Evolutionary conservation across 2,113 vertebrate genomes (phyloP).

Genomic region (Nansenia antarctica): DNA sequence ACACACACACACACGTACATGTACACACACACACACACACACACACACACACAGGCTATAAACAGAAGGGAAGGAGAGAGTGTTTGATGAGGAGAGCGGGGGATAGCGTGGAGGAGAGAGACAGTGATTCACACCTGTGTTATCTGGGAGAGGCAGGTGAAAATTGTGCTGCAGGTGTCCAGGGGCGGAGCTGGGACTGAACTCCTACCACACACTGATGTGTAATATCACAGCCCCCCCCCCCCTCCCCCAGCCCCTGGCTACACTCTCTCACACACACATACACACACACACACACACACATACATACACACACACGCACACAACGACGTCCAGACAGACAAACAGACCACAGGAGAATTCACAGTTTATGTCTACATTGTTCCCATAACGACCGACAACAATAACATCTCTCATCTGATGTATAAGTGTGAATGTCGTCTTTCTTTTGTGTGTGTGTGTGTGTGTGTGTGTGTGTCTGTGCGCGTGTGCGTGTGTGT

Average conservation of each 20-base stretch:
- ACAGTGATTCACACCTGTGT: conserved; percentile 64
- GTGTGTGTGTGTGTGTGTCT: no score
- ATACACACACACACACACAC: background rate
- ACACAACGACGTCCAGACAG: no score
- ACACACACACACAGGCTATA: conserved; percentile 32
- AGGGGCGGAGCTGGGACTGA: conserved; percentile 12
- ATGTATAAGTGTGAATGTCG: no score
- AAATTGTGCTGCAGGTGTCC: conserved; percentile 63
- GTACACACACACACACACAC: no score
- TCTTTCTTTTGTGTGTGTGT: no score
- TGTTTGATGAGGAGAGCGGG: background rate
- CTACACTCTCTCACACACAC: background rate
- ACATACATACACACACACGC: no score
- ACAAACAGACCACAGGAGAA: no score
- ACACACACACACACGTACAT: no score
- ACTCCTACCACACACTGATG: conserved; percentile 53
- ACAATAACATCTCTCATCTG: no score
- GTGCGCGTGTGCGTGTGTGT: no score
- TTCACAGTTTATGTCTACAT: no score
- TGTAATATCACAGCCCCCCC: conserved; percentile 50
- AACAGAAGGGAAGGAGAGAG: background rate
- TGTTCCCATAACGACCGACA: no score
- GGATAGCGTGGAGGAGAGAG: conserved; percentile 38
- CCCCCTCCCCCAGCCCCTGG: background rate
- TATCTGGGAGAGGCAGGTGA: conserved; percentile 48